Evolutionary conservation across 2,797 vertebrate genomes (phyloP).

Genomic region (Sebastes taczanowskii): DNA sequence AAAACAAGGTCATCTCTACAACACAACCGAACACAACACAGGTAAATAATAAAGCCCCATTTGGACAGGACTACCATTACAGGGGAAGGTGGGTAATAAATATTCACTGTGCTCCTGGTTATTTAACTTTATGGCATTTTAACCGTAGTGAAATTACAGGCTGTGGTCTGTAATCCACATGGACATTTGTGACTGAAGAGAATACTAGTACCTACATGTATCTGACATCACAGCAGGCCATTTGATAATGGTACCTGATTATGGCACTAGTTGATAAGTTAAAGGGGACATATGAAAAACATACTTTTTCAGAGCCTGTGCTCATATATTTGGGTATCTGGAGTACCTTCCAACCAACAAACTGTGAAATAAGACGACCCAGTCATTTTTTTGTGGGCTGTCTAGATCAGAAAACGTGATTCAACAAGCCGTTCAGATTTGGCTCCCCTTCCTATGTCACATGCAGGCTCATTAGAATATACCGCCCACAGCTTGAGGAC

Average conservation of each 20-base stretch:
- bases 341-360: rapidly evolving
- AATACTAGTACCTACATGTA: neutral
- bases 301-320: neutral
- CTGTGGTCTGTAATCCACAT: neutral
- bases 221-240: neutral
- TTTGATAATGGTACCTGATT: neutral
- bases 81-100: neutral
- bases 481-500: neutral
- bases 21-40: neutral
- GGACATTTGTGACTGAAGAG: neutral
- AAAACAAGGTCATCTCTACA: neutral
- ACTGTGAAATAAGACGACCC: neutral
- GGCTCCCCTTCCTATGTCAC: no score
- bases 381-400: neutral
- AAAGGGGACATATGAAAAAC: neutral
- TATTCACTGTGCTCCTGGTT: neutral
- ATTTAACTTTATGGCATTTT: neutral
- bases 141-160: neutral
- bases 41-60: neutral
- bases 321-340: neutral
- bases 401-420: no score
- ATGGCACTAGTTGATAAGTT: neutral
- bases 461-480: no score
- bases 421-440: no score
- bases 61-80: neutral